Percentiles rank a stretch among this genome's conserved stretches.
phyloP scores from a whole-genome alignment of 53 echinoderm and acorn worm species.

The Luidia sarsii region DNA sequence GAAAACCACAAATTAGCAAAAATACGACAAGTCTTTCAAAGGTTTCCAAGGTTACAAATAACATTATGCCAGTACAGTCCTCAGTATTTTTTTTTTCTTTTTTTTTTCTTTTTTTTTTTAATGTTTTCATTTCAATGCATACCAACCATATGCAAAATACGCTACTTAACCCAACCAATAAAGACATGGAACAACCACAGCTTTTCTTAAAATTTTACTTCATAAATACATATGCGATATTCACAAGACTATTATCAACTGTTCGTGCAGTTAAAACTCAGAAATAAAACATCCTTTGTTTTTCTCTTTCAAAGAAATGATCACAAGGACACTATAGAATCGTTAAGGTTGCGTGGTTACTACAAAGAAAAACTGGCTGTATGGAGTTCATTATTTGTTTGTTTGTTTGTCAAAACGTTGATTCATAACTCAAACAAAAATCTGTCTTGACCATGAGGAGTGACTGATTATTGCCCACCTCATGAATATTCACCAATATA shows the following conservation, averaged over 20 bases:
- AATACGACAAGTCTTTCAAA: slow-evolving; percentile 34
- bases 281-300: slow-evolving; percentile 26
- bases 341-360: neutral
- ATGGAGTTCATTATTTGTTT: slow-evolving; percentile 16
- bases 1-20: slow-evolving; percentile 39
- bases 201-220: slow-evolving; percentile 27
- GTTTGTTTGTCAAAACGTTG: neutral
- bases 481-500: no score
- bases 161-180: slow-evolving; percentile 19
- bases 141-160: slow-evolving; percentile 54
- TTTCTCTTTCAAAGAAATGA: no score
- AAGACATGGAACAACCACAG: neutral
- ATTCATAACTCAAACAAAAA: no score
- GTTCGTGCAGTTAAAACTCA: slow-evolving; percentile 40
- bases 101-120: no score
- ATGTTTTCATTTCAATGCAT: neutral
- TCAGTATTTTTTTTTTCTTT: no score
- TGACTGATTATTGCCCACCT: no score
- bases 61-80: slow-evolving; percentile 34
- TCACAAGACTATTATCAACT: slow-evolving; percentile 50
- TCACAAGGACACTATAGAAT: slow-evolving; percentile 21
- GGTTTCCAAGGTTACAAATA: slow-evolving; percentile 38
- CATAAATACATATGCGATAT: slow-evolving; percentile 53
- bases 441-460: no score
- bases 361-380: slow-evolving; percentile 24